Evolutionary conservation across 1,140 invertebrate species (phyloP).

Genomic region (Drosophila sturtevanti): DNA sequence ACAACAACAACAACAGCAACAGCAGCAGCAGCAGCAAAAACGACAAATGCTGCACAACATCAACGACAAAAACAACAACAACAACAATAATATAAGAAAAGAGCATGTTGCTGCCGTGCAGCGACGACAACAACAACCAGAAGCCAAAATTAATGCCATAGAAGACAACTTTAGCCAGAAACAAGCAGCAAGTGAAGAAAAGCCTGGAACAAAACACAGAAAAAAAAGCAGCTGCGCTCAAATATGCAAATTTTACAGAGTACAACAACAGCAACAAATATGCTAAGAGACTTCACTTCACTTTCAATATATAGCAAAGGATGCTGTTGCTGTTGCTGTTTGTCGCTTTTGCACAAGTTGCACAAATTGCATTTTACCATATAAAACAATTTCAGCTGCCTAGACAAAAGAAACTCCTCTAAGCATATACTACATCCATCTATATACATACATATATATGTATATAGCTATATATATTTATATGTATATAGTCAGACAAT

Average conservation of each 20-base stretch:
- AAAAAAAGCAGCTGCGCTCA: constrained; percentile 76
- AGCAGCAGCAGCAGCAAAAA: constrained; percentile 43
- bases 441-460: not conserved
- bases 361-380: constrained; percentile 81
- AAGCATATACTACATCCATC: constrained; percentile 47
- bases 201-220: constrained; percentile 37
- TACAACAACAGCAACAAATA: constrained; percentile 58
- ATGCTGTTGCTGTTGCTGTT: constrained; percentile 71
- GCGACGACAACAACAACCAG: constrained; percentile 47
- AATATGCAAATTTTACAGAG: constrained; percentile 77
- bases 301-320: constrained; percentile 79
- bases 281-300: constrained; percentile 81
- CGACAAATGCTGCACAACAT: constrained; percentile 75
- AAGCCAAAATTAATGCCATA: constrained; percentile 79
- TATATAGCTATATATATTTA: not conserved
- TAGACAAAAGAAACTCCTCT: constrained; percentile 72
- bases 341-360: constrained; percentile 76
- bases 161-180: constrained; percentile 57
- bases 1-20: constrained; percentile 53
- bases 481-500: constrained; percentile 38
- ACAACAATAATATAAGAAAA: constrained; percentile 25
- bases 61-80: constrained; percentile 48
- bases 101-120: constrained; percentile 33
- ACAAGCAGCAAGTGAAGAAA: constrained; percentile 64
- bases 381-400: constrained; percentile 76